Evolutionary conservation across 2,797 vertebrate genomes (phyloP), one percentile per base, ranked within the genome.

Genomic region (Chiroxiphia lanceolata): DNA sequence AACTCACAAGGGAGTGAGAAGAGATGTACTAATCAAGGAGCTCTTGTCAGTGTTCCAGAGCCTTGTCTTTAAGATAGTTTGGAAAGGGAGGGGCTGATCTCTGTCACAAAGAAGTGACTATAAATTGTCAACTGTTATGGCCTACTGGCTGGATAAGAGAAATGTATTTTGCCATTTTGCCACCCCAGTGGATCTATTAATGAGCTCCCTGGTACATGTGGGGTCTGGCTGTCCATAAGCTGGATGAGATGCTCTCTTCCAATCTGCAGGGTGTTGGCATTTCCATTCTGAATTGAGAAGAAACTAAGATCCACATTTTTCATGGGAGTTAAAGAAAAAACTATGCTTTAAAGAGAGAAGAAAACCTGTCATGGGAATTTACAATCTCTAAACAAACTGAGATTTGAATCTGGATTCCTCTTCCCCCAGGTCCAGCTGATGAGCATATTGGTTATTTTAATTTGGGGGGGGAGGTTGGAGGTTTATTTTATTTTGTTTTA

Each of bases 201-300:
- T 81, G 57, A 86, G 15, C 42, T 65, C 83, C 69, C 38, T 36
- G 53, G 53, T 11, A 16, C 29, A 3, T 3, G 2, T 4, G 77
- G 82, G 53, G 48, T 40, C 27, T 94, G 59, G 4, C 51, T 91
- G 67, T 77, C 79, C 64, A 31, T 29, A 15, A 86, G 8, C 42
- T 40, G 7, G 31, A 29, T 14, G 61, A 60, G 71, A 45, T 47
- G 53, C 25, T 78, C 53, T 65, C 36, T 69, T 78, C 42, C 72
- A 65, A 1, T 76, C 47, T 81, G 29, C 18, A 44, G 50, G 13
- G 61, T 90, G 83, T 65, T 91, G 95, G 47, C 50, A 44, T 90
- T 93, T 93, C 42, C 54, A 79, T 95, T 83, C 36, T 40, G 42
- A 83, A 68, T 65, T 61, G 83, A 79, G 65, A 93, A 93, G 76